phyloP scores from a whole-genome alignment of 2,888 invertebrate genomes.

The Cantharis rustica region DNA sequence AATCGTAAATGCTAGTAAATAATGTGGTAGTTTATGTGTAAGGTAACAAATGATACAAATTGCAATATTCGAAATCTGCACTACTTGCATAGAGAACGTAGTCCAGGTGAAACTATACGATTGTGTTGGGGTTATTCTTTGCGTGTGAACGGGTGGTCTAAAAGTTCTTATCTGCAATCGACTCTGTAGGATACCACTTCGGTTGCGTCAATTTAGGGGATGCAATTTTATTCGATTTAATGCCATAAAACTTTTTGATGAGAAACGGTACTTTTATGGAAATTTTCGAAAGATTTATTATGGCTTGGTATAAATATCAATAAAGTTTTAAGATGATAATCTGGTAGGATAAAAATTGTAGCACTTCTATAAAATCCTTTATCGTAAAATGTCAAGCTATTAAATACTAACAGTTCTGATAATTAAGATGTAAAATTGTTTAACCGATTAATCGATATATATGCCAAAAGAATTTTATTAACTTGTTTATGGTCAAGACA shows the following conservation, averaged over 20 bases:
- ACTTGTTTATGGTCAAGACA: background rate
- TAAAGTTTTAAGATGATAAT: background rate
- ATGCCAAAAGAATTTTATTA: background rate
- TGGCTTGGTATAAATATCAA: background rate
- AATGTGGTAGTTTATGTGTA: background rate
- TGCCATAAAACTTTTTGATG: slow-evolving; percentile 17
- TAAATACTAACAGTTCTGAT: background rate
- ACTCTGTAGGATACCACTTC: slow-evolving; percentile 29
- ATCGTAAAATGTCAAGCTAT: background rate
- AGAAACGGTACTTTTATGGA: slow-evolving; percentile 30
- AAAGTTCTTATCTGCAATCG: slow-evolving; percentile 30
- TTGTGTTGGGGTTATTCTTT: slow-evolving; percentile 28
- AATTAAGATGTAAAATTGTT: background rate
- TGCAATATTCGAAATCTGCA: background rate
- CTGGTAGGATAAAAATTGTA: background rate
- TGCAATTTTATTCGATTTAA: slow-evolving; percentile 30
- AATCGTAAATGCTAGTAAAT: background rate
- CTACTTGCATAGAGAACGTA: slow-evolving; percentile 6
- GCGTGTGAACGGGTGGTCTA: slow-evolving; percentile 33
- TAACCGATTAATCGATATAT: background rate
- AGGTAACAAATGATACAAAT: background rate
- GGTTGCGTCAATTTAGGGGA: slow-evolving; percentile 32
- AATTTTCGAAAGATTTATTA: slow-evolving; percentile 3
- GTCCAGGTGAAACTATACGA: slow-evolving; percentile 25
- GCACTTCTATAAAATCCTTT: background rate